Conservation (phyloP, 2,113 vertebrate genomes). For the Bothrops jararaca region DNA sequence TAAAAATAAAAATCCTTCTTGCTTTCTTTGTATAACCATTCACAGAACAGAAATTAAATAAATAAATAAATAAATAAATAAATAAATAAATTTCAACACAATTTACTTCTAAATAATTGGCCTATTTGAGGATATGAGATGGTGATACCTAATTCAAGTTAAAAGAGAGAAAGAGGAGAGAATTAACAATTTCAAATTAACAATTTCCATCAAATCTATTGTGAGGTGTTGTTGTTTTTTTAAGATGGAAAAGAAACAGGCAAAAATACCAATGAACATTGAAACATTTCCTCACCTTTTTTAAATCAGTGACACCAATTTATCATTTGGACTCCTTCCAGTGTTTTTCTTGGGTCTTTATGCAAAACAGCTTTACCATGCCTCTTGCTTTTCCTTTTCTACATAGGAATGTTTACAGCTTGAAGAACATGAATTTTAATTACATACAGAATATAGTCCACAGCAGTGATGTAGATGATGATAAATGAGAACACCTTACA, state of each 20-base stretch:
- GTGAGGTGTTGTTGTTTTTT: not conserved
- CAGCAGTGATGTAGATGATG: conserved; percentile 26
- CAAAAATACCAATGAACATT: conserved; percentile 4
- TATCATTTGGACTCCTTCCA: conserved; percentile 42
- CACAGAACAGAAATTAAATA: not conserved
- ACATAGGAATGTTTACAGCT: conserved; percentile 42
- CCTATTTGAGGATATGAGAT: conserved; percentile 6
- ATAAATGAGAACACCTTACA: conserved; percentile 50
- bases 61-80: too few species aligned
- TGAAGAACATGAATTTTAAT: conserved; percentile 64
- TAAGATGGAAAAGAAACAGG: conserved; percentile 6
- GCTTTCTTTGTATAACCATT: not conserved
- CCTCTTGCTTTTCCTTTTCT: not conserved
- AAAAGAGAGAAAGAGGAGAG: not conserved
- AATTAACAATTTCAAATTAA: not conserved
- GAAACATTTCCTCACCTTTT: conserved; percentile 9
- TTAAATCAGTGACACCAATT: conserved; percentile 13
- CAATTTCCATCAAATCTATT: not conserved
- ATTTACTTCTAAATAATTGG: not conserved
- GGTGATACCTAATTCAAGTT: not conserved
- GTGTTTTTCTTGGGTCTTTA: not conserved
- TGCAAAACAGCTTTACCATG: not conserved
- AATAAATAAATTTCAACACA: conserved; percentile 30
- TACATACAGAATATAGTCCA: conserved; percentile 53
- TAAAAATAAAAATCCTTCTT: not conserved